These are phyloP conservation scores for Orientallactaga bullata DNA, from an alignment of 2,113 vertebrate genomes.

Conservation along the genomic window DNA sequence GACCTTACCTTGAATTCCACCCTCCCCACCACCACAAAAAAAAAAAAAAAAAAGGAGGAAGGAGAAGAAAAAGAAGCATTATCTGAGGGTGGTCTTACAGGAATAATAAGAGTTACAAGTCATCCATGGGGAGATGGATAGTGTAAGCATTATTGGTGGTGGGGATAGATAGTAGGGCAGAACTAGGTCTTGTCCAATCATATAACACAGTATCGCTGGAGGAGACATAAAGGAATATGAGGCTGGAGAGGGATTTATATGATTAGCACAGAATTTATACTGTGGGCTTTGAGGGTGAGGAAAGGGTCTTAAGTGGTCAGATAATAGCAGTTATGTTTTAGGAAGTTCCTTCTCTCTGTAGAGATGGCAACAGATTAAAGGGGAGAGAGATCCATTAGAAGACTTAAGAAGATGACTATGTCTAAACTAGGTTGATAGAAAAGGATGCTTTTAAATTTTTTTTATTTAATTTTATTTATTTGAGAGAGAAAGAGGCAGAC, in stretches of 20 bases:
- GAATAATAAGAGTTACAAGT: not conserved
- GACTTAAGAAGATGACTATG: not conserved
- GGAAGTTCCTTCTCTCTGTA: slow-evolving; percentile 34
- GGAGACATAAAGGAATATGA: not conserved
- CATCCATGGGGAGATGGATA: not conserved
- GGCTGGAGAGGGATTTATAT: not conserved
- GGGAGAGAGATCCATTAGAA: slow-evolving; percentile 10
- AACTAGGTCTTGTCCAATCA: not conserved
- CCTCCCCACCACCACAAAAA: too few species aligned
- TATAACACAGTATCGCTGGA: not conserved
- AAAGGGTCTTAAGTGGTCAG: slow-evolving; percentile 15
- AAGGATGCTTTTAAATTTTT: not conserved
- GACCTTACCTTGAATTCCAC: too few species aligned
- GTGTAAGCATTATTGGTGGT: not conserved
- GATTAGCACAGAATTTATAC: slow-evolving; percentile 23
- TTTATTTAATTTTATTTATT: too few species aligned
- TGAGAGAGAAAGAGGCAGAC: too few species aligned
- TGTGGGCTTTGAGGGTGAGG: not conserved
- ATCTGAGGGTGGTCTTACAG: not conserved
- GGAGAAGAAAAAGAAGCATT: not conserved
- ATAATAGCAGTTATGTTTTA: slow-evolving; percentile 29
- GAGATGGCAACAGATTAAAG: slow-evolving; percentile 41
- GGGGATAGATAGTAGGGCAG: not conserved
- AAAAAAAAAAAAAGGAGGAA: too few species aligned
- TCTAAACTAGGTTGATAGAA: not conserved